phyloP scores from a whole-genome alignment of 2,113 vertebrate species.

The Silurus glanis region DNA sequence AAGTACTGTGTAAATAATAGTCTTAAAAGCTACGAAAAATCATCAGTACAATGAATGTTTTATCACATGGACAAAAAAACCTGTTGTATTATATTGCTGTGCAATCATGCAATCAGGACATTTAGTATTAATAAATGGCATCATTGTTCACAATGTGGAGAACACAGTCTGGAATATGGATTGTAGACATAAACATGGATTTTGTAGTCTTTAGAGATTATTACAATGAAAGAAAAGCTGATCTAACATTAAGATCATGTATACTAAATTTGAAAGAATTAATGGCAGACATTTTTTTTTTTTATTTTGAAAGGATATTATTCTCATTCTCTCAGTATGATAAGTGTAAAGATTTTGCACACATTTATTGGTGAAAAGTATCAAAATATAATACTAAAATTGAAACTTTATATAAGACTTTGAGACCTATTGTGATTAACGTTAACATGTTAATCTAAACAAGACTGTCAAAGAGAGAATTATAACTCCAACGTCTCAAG shows the following conservation, averaged over 20 bases:
- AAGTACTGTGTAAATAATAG: conserved; percentile 30
- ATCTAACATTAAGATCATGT: background rate
- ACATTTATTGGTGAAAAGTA: background rate
- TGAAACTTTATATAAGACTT: background rate
- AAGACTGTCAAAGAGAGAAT: background rate
- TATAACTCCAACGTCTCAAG: background rate
- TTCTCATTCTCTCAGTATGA: background rate
- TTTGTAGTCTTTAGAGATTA: background rate
- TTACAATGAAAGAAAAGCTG: background rate
- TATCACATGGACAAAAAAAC: background rate
- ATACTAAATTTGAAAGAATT: background rate
- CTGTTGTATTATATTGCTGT: background rate
- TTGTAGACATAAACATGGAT: background rate
- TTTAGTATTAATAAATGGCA: conserved; percentile 11
- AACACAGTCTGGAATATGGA: background rate
- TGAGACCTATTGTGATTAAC: background rate
- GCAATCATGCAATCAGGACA: background rate
- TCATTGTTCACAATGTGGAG: background rate
- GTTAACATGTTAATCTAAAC: background rate
- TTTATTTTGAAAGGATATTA: background rate
- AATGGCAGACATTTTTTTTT: background rate
- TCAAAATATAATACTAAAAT: background rate
- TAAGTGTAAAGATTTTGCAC: background rate
- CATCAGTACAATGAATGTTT: background rate
- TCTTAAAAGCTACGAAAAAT: background rate